Conservation (phyloP, 2,888 invertebrate species). For the Carterocephalus palaemon region DNA sequence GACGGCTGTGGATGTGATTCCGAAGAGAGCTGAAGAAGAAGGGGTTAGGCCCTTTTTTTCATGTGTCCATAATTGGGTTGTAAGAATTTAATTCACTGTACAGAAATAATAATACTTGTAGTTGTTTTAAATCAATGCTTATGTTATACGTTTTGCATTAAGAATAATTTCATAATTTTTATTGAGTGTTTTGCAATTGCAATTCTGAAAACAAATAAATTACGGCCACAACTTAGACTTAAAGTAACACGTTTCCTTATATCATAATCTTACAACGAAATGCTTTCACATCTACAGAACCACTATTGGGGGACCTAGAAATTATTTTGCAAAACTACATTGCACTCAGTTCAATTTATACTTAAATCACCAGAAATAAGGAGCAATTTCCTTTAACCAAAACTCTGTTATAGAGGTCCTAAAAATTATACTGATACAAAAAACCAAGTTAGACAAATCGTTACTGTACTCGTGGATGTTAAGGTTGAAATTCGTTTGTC, state of each 20-base stretch:
- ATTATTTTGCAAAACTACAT: conserved; percentile 45
- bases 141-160: too few species aligned
- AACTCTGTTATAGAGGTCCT: not conserved
- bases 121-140: too few species aligned
- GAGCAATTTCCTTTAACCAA: conserved; percentile 2
- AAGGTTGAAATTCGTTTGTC: conserved; percentile 24
- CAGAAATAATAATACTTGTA: too few species aligned
- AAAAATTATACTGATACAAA: conserved; percentile 9
- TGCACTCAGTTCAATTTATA: conserved; percentile 32
- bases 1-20: too few species aligned
- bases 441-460: not conserved
- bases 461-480: not conserved
- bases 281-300: conserved; percentile 69
- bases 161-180: too few species aligned
- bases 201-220: conserved; percentile 27
- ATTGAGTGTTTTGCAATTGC: too few species aligned
- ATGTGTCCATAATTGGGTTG: too few species aligned
- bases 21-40: too few species aligned
- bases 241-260: conserved; percentile 58
- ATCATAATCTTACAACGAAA: conserved; percentile 77
- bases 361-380: conserved; percentile 25
- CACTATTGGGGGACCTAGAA: conserved; percentile 58
- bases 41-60: too few species aligned
- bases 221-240: conserved; percentile 46
- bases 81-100: too few species aligned